Evolutionary conservation across 2,888 invertebrate genomes (phyloP).

Genomic region (Megaustenia siamemsis): DNA sequence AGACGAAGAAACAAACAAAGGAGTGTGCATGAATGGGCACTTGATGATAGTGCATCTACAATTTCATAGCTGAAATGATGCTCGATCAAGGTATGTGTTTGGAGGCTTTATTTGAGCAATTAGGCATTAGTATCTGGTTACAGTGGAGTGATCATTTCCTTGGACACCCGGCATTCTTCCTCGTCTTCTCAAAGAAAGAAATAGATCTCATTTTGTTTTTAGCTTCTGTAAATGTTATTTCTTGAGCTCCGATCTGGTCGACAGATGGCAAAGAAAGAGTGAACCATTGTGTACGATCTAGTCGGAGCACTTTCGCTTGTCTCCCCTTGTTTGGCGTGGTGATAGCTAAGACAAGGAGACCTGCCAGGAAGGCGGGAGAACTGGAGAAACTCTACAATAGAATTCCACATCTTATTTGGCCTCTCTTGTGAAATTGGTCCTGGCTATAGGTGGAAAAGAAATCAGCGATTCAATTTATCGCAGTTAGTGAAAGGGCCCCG

Average conservation of each 20-base stretch:
- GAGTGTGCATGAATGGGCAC: background rate
- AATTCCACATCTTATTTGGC: conserved; percentile 40
- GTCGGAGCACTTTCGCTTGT: conserved; percentile 28
- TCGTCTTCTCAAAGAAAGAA: conserved; percentile 27
- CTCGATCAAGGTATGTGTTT: conserved; percentile 25
- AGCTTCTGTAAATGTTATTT: conserved; percentile 17
- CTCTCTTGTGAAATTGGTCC: conserved; percentile 14
- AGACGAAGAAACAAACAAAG: background rate
- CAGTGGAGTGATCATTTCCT: conserved; percentile 1
- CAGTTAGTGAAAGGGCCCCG: background rate
- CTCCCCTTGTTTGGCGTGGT: conserved; percentile 26
- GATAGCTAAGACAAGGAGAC: conserved; percentile 39
- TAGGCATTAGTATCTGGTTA: conserved; percentile 39
- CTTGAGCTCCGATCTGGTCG: conserved; percentile 28
- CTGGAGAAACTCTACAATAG: conserved; percentile 14
- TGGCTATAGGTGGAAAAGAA: conserved; percentile 12
- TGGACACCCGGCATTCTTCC: conserved; percentile 7
- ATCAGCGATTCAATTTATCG: conserved; percentile 31
- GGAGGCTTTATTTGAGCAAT: conserved; percentile 34
- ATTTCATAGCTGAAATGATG: background rate
- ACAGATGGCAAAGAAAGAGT: conserved; percentile 37
- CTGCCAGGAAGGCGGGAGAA: conserved; percentile 34
- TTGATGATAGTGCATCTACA: background rate
- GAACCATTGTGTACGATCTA: background rate
- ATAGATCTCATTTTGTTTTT: conserved; percentile 35